A percentile compares a stretch with the other conserved stretches of the same genome.
Conservation (phyloP, 2,113 vertebrate species). For the Clupea harengus region DNA sequence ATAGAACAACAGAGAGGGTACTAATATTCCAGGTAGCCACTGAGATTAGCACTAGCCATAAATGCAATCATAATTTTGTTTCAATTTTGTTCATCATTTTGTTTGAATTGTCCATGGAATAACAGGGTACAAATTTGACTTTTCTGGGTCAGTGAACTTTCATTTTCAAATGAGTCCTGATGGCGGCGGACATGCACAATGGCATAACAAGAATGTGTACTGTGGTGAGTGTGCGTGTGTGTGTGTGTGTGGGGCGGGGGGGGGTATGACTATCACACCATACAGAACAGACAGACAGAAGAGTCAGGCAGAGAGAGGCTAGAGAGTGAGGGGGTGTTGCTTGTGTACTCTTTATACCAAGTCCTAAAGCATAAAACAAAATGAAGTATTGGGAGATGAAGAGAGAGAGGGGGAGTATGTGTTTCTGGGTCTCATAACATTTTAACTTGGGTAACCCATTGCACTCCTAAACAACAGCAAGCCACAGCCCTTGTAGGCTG, state of each 20-base stretch:
- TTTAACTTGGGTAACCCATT: conserved; percentile 44
- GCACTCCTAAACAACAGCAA: conserved; percentile 44
- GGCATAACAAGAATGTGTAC: background rate
- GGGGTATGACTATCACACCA: too few relatives aligned
- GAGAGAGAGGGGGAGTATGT: conserved; percentile 25
- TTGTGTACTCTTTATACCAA: background rate
- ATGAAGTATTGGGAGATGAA: background rate
- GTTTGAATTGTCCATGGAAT: background rate
- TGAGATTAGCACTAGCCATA: background rate
- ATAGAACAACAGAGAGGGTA: background rate
- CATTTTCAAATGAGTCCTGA: background rate
- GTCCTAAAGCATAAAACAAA: background rate
- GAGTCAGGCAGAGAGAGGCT: too few relatives aligned
- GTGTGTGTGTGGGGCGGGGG: background rate
- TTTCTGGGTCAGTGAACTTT: background rate
- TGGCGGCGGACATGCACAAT: background rate
- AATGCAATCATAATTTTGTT: background rate
- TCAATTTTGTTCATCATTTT: background rate
- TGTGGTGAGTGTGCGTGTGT: background rate
- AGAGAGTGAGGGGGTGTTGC: background rate
- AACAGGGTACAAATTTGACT: background rate
- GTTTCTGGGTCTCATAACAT: conserved; percentile 34
- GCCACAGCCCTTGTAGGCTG: conserved; percentile 31
- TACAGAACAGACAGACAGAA: too few relatives aligned
- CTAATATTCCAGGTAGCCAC: background rate